Percentiles rank a stretch among this genome's conserved stretches.
Conservation (phyloP, 2,888 invertebrate species). For the Morinoia aosen region DNA sequence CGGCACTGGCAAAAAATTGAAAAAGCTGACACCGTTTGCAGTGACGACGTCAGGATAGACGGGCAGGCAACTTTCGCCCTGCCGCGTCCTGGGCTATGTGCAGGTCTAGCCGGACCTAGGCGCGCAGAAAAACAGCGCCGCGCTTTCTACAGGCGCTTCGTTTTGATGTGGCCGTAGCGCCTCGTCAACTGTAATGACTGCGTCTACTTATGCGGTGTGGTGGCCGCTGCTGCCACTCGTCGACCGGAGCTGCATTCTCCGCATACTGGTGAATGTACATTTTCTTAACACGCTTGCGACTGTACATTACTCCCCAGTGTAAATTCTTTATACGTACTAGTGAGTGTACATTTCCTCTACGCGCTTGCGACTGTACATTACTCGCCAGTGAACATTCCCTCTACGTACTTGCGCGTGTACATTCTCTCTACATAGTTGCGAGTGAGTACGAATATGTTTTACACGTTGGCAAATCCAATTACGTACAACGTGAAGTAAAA, state of each 20-base stretch:
- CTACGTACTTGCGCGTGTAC: not conserved
- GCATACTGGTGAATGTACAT: not conserved
- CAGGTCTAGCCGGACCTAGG: not conserved
- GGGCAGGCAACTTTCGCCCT: not conserved
- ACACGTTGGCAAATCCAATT: too few relatives aligned
- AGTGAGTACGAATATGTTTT: not conserved
- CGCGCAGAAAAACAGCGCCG: conserved; percentile 6
- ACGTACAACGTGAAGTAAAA: too few relatives aligned
- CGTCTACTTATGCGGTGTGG: not conserved
- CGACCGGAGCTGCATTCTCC: not conserved
- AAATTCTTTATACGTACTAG: not conserved
- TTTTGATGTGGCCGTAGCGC: conserved; percentile 36
- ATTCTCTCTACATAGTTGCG: too few relatives aligned
- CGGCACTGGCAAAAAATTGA: not conserved
- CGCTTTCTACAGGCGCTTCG: conserved; percentile 22
- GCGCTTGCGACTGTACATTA: too few relatives aligned
- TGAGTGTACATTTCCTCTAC: not conserved
- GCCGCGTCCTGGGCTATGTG: conserved; percentile 1
- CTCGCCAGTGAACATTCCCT: not conserved
- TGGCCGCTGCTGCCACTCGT: not conserved
- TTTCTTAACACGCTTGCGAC: not conserved
- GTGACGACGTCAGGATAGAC: not conserved
- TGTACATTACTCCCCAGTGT: too few relatives aligned
- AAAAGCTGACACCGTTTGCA: not conserved
- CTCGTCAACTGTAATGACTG: not conserved